These are phyloP conservation scores for Eleginops maclovinus DNA, from an alignment of 2,113 vertebrate genomes.

Conservation along the genomic window DNA sequence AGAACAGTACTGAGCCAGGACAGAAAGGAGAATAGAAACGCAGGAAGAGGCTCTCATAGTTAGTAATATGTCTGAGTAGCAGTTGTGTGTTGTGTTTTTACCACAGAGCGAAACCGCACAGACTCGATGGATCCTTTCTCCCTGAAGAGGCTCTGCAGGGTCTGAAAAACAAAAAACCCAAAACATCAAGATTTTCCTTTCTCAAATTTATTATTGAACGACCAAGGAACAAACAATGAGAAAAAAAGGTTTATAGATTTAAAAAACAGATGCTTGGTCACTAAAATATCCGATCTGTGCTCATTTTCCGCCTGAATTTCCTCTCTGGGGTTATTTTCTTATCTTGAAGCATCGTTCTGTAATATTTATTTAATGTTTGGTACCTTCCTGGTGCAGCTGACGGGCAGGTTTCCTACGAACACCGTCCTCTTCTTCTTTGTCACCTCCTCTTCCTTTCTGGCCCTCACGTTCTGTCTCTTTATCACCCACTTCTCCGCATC, in stretches of 20 bases:
- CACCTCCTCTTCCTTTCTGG: constrained; percentile 35
- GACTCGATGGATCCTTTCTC: constrained; percentile 90
- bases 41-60: neutral
- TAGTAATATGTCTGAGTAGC: neutral
- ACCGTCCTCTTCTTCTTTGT: constrained; percentile 75
- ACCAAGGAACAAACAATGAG: neutral
- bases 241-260: neutral
- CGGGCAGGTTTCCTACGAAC: constrained; percentile 95
- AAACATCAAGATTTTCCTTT: neutral
- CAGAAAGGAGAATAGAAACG: neutral
- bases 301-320: too few species aligned
- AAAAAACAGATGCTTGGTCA: neutral
- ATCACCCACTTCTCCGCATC: constrained; percentile 38
- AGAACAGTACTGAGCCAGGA: neutral
- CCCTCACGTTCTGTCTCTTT: constrained; percentile 52
- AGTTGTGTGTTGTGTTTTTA: constrained; percentile 67
- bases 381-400: constrained; percentile 85
- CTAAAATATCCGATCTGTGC: neutral
- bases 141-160: constrained; percentile 87
- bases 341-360: neutral
- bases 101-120: constrained; percentile 93
- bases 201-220: neutral
- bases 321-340: too few species aligned
- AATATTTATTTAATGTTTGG: neutral
- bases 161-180: constrained; percentile 74